These are phyloP conservation scores for Parnassius orleans DNA, from an alignment of 2,888 invertebrate genomes.

Conservation along the genomic window DNA sequence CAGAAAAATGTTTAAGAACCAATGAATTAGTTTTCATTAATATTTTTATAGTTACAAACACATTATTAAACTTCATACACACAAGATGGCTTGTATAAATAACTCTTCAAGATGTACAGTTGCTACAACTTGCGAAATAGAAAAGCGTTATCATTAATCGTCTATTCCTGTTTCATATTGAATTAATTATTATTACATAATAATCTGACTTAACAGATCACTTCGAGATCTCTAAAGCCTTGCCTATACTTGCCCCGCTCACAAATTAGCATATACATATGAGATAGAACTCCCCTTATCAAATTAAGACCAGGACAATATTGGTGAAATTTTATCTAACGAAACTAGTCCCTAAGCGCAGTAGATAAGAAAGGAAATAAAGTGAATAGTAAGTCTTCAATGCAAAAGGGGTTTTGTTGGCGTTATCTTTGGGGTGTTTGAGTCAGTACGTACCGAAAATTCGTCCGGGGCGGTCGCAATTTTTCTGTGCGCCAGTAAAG, in stretches of 20 bases:
- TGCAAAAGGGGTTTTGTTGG: conserved; percentile 23
- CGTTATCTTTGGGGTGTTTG: conserved; percentile 23
- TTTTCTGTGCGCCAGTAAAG: conserved; percentile 1
- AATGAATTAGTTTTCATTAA: too few relatives aligned
- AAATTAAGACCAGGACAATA: conserved; percentile 14
- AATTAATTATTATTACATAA: too few relatives aligned
- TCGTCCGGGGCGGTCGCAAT: conserved; percentile 9
- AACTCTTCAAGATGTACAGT: too few relatives aligned
- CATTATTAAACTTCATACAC: too few relatives aligned
- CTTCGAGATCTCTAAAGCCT: conserved; percentile 2
- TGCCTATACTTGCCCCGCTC: conserved; percentile 8
- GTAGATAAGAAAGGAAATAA: conserved; percentile 5
- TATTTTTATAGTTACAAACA: too few relatives aligned
- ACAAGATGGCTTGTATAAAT: too few relatives aligned
- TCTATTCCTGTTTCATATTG: too few relatives aligned
- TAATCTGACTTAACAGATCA: too few relatives aligned
- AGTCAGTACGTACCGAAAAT: conserved; percentile 19
- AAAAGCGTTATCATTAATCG: too few relatives aligned
- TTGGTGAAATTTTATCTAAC: neutral
- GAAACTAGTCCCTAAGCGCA: neutral
- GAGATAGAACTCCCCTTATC: conserved; percentile 19
- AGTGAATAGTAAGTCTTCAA: neutral
- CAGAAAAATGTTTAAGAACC: too few relatives aligned
- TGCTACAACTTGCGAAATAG: too few relatives aligned
- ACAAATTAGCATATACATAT: conserved; percentile 10